Conservation (phyloP, 2,113 vertebrate species). For the Benitochromis conjunctus region DNA sequence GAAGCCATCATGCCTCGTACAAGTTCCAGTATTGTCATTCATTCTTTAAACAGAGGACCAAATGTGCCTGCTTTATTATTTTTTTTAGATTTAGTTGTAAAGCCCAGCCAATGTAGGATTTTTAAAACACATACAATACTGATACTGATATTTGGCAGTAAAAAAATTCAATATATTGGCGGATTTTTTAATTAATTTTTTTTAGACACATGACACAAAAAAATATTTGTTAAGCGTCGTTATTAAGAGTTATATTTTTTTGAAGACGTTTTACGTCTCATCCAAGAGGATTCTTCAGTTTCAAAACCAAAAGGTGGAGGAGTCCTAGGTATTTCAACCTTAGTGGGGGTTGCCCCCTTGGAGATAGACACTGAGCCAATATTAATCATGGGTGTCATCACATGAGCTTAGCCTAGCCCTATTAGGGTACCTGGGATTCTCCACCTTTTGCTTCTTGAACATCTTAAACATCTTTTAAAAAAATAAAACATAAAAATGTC, state of each 20-base stretch:
- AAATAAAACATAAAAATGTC: neutral
- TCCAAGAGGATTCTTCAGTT: neutral
- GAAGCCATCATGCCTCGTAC: constrained; percentile 59
- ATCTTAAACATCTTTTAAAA: neutral
- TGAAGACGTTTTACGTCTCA: neutral
- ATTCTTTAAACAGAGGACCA: constrained; percentile 22
- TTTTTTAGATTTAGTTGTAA: neutral
- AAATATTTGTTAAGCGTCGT: neutral
- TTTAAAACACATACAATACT: neutral
- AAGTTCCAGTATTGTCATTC: constrained; percentile 37
- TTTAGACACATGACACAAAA: neutral
- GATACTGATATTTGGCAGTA: neutral
- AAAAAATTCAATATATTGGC: neutral
- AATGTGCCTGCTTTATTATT: neutral
- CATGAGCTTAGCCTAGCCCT: neutral
- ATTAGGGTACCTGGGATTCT: neutral
- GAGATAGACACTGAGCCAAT: neutral
- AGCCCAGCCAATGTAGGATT: neutral
- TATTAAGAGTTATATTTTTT: neutral
- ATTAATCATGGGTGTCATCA: neutral
- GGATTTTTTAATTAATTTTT: neutral
- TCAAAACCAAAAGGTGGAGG: neutral
- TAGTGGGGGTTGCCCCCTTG: neutral
- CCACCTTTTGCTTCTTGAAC: neutral
- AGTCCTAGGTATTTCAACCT: neutral